Conservation (phyloP, 2,797 vertebrate species). For the Spinus pinus region DNA sequence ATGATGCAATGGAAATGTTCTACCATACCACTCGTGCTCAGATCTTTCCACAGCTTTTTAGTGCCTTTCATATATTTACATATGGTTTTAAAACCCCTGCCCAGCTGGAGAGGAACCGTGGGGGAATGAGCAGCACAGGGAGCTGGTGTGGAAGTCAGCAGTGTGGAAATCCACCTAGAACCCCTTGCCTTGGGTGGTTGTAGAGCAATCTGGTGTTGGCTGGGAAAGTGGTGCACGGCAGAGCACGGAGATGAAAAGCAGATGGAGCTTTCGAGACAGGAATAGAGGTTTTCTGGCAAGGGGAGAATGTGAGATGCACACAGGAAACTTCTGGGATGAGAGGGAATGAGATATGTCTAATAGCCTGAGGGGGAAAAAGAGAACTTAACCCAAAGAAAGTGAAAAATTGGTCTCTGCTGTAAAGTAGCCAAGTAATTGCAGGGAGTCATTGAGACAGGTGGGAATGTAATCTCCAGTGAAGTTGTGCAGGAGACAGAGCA, state of each 20-base stretch:
- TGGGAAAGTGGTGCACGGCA: not conserved
- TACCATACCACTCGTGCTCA: accelerated
- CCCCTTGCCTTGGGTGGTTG: accelerated
- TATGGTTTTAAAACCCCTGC: accelerated
- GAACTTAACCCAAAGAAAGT: not conserved
- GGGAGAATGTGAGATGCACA: not conserved
- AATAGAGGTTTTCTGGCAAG: not conserved
- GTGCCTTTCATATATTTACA: not conserved
- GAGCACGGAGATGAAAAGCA: not conserved
- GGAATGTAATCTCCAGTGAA: not conserved
- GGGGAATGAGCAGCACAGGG: not conserved
- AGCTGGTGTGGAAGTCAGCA: not conserved
- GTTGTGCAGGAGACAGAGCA: not conserved
- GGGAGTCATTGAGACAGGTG: not conserved
- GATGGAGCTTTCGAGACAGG: not conserved
- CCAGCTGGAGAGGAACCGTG: accelerated
- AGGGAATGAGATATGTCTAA: not conserved
- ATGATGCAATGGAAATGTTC: not conserved
- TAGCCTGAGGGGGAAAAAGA: not conserved
- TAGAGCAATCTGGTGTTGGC: not conserved
- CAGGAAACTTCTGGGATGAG: not conserved
- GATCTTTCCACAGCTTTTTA: not conserved
- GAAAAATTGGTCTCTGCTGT: not conserved
- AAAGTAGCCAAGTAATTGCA: not conserved
- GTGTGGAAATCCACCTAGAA: not conserved